Evolutionary conservation across 2,797 vertebrate genomes (phyloP).

Genomic region (Onychomys leucogaster): DNA sequence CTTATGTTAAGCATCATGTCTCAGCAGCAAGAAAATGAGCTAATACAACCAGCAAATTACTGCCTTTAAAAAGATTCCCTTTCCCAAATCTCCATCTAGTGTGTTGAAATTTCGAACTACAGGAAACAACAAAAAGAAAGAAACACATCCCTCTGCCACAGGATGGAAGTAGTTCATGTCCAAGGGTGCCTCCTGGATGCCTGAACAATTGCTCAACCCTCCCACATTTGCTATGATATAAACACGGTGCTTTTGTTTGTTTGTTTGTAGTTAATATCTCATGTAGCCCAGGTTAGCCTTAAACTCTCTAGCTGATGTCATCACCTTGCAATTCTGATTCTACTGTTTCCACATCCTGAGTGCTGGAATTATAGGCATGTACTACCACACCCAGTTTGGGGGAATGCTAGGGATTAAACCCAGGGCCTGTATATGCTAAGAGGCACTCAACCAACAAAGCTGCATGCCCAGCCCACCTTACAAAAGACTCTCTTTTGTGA

Average conservation of each 20-base stretch:
- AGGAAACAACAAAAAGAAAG: background rate
- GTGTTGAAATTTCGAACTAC: background rate
- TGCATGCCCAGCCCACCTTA: background rate
- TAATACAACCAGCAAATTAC: background rate
- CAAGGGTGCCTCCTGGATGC: accelerated
- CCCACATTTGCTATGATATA: background rate
- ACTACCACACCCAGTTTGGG: background rate
- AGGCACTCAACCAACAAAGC: background rate
- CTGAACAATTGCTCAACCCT: accelerated
- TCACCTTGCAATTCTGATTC: background rate
- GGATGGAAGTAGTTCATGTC: background rate
- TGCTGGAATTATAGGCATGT: background rate
- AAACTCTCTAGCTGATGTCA: background rate
- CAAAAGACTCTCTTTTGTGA: background rate
- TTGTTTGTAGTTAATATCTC: background rate
- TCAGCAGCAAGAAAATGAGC: background rate
- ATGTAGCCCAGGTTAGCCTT: background rate
- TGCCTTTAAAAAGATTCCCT: background rate
- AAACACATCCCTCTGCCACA: background rate
- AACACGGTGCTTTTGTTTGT: background rate
- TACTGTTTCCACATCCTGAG: background rate
- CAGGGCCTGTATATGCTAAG: background rate
- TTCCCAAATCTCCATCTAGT: conserved; percentile 26
- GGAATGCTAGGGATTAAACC: background rate
- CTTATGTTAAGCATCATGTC: background rate